Evolutionary conservation across 2,888 invertebrate species (phyloP).

Genomic region (Polydrusus tereticollis): DNA sequence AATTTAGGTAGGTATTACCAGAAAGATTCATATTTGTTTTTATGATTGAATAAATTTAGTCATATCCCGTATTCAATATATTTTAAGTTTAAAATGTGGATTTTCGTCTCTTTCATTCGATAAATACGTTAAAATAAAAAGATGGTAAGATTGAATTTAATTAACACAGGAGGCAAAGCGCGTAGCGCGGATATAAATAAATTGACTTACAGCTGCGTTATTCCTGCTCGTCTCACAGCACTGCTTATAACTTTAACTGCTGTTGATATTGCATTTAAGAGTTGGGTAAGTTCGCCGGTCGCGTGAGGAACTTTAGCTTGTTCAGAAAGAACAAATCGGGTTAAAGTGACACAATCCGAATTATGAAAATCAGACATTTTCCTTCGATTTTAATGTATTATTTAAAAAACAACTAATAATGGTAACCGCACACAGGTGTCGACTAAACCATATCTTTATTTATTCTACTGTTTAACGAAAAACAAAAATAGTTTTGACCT

Average conservation of each 20-base stretch:
- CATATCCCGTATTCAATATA: too few relatives aligned
- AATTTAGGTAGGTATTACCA: too few relatives aligned
- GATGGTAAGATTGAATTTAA: too few relatives aligned
- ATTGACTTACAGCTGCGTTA: constrained; percentile 89
- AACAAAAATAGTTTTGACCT: constrained; percentile 14
- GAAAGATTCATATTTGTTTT: too few relatives aligned
- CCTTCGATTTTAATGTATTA: neutral
- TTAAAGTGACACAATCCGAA: constrained; percentile 94
- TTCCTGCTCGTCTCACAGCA: constrained; percentile 97
- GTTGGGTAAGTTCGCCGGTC: constrained; percentile 94
- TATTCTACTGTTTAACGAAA: neutral
- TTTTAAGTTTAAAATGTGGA: too few relatives aligned
- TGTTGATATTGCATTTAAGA: constrained; percentile 93
- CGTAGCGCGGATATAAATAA: neutral
- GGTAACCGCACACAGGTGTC: neutral
- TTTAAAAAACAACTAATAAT: neutral
- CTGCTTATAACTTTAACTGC: constrained; percentile 98
- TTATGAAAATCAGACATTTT: constrained; percentile 67
- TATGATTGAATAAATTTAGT: too few relatives aligned
- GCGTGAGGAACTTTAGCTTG: constrained; percentile 91
- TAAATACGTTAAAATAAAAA: too few relatives aligned
- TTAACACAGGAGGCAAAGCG: too few relatives aligned
- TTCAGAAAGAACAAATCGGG: constrained; percentile 91
- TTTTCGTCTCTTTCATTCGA: too few relatives aligned
- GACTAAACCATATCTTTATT: neutral